These are phyloP conservation scores for Iguana delicatissima DNA, from an alignment of 2,797 vertebrate genomes.

Conservation along the genomic window DNA sequence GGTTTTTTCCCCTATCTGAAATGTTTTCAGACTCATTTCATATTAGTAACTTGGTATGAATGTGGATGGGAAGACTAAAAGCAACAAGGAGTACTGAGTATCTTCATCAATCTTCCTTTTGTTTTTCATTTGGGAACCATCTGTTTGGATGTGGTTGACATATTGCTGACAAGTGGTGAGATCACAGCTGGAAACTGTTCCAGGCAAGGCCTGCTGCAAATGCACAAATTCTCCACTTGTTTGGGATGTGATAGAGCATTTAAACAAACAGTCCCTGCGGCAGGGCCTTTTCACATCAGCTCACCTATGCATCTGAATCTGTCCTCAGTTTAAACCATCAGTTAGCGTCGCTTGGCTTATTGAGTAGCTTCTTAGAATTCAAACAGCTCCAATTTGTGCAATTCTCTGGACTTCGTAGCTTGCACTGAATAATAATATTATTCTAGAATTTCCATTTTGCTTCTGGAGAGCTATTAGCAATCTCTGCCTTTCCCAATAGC, in stretches of 20 bases:
- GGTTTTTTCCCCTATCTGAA: background rate
- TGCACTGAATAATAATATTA: background rate
- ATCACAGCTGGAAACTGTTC: background rate
- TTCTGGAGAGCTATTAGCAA: background rate
- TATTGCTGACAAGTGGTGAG: background rate
- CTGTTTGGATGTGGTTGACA: background rate
- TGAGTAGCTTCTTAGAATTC: background rate
- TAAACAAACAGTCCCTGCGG: background rate
- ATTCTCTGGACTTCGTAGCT: background rate
- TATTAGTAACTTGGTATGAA: background rate
- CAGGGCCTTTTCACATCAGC: background rate
- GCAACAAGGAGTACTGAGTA: background rate
- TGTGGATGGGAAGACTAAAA: background rate
- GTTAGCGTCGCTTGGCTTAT: background rate
- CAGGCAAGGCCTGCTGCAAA: constrained; percentile 1
- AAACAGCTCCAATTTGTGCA: background rate
- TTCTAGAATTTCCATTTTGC: background rate
- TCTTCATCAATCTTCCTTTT: constrained; percentile 1
- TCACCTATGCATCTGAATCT: background rate
- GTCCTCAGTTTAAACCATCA: background rate
- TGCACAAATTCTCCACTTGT: background rate
- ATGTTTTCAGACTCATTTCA: background rate
- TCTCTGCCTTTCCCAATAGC: background rate
- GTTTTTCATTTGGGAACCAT: constrained; percentile 12
- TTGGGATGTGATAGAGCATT: background rate